A percentile compares a stretch with the other conserved stretches of the same genome.
Conservation (phyloP, 1,140 invertebrate genomes). For the Trialeurodes vaporariorum region DNA sequence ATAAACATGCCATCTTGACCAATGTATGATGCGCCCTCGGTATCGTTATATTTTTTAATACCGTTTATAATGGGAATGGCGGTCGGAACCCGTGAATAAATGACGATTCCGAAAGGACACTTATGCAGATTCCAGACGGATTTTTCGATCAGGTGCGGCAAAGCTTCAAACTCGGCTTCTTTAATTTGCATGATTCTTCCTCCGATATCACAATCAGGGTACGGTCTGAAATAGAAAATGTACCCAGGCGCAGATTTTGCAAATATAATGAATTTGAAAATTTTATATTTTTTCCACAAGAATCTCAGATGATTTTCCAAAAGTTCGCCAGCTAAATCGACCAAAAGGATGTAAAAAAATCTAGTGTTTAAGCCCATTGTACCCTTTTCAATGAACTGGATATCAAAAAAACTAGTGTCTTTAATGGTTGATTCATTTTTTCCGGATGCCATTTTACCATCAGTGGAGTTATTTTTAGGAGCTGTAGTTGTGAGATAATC, state of each 20-base stretch:
- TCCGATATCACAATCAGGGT: background rate
- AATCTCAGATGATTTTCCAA: background rate
- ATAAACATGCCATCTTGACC: conserved; percentile 30
- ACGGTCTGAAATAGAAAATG: background rate
- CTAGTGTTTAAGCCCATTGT: background rate
- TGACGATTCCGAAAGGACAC: conserved; percentile 28
- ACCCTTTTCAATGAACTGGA: background rate
- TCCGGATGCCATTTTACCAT: background rate
- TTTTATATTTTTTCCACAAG: background rate
- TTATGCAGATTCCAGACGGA: conserved; percentile 24
- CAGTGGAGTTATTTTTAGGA: no score
- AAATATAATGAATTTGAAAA: background rate
- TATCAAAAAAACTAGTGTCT: background rate
- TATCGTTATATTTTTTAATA: conserved; percentile 11
- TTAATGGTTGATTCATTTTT: background rate
- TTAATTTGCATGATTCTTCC: background rate
- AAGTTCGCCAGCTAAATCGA: background rate
- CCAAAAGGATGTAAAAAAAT: background rate
- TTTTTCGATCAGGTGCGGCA: background rate
- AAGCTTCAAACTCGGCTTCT: background rate
- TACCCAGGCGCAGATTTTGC: background rate
- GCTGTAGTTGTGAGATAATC: no score
- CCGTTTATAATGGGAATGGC: conserved; percentile 14
- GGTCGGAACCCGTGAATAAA: conserved; percentile 29
- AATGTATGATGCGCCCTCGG: background rate